Evolutionary conservation across 2,113 vertebrate species (phyloP).

Genomic region (Pangasianodon gigas): DNA sequence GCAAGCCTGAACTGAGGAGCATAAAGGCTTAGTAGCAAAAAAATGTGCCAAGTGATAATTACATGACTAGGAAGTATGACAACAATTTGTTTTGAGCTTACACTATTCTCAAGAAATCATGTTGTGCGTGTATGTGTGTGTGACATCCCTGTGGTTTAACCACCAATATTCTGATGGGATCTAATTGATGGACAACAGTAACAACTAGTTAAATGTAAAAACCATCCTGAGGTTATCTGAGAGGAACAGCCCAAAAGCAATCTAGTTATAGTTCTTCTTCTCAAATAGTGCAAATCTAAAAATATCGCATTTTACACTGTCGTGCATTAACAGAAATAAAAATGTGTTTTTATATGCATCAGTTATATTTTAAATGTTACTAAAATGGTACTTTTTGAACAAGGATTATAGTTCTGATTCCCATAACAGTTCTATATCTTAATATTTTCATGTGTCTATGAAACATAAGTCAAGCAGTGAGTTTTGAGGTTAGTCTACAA

Average conservation of each 20-base stretch:
- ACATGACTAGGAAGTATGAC: slow-evolving; percentile 13
- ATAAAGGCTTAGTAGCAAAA: slow-evolving; percentile 37
- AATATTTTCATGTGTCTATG: neutral
- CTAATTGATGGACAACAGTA: neutral
- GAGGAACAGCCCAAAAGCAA: too few relatives aligned
- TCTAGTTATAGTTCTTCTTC: too few relatives aligned
- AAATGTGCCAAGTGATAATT: slow-evolving; percentile 11
- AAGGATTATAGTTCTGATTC: neutral
- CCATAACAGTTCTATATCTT: too few relatives aligned
- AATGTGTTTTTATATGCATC: neutral
- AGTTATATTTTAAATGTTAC: too few relatives aligned
- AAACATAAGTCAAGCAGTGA: neutral
- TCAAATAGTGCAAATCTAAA: too few relatives aligned
- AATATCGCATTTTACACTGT: neutral
- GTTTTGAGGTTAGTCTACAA: neutral
- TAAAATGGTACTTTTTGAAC: too few relatives aligned
- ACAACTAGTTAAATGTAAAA: neutral
- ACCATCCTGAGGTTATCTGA: neutral
- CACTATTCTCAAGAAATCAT: neutral
- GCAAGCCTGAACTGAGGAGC: neutral
- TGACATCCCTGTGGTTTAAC: neutral
- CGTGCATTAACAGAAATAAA: neutral
- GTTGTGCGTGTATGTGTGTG: neutral
- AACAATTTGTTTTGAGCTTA: neutral
- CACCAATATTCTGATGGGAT: neutral